Evolutionary conservation across 2,113 vertebrate species (phyloP).

Genomic region (Sinocyclocheilus anshuiensis): DNA sequence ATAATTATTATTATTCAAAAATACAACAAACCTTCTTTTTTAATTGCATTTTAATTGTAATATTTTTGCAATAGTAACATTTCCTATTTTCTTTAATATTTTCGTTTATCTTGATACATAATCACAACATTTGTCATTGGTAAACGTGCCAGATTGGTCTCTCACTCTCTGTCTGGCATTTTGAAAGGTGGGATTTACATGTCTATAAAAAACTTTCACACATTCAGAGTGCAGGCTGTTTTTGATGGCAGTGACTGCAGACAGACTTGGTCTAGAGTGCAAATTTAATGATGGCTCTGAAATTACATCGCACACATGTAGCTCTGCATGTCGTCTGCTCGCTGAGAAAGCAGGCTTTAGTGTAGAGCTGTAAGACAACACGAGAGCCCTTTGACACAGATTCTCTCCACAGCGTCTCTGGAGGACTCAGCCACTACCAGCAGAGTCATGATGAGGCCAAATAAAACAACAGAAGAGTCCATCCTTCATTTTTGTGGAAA

Average conservation of each 20-base stretch:
- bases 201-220: slow-evolving; percentile 43
- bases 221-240: slow-evolving; percentile 9
- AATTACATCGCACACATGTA: slow-evolving; percentile 67
- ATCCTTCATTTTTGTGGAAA: neutral
- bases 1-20: no score
- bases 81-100: no score
- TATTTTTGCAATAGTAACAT: no score
- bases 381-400: slow-evolving; percentile 39
- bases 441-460: neutral
- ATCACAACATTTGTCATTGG: neutral
- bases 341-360: neutral
- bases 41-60: no score
- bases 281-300: slow-evolving; percentile 72
- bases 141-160: neutral
- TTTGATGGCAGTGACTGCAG: slow-evolving; percentile 30
- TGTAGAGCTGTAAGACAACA: neutral
- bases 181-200: slow-evolving; percentile 52
- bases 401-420: neutral
- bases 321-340: neutral
- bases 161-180: slow-evolving; percentile 17
- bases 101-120: neutral
- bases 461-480: neutral
- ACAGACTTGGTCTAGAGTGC: slow-evolving; percentile 59
- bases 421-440: neutral
- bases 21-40: no score